Conservation (phyloP, 2,888 invertebrate species). For the Acanthosepion lycidas region DNA sequence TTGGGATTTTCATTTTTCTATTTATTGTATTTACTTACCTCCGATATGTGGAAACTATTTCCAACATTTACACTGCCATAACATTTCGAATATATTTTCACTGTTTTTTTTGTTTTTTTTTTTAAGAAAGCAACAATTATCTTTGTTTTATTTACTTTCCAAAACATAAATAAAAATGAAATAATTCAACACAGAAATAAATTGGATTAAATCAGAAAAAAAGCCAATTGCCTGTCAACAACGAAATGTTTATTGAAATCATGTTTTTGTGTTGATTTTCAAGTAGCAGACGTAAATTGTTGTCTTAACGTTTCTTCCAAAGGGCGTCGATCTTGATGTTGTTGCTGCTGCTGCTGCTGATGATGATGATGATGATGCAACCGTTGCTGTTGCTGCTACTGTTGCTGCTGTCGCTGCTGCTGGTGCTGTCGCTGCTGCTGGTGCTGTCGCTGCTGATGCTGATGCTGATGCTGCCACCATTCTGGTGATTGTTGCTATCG, state of each 20-base stretch:
- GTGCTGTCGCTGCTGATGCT: not conserved
- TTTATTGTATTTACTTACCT: not conserved
- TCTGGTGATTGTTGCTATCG: too few relatives aligned
- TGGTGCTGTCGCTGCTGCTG: not conserved
- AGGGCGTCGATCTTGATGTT: not conserved
- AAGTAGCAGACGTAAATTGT: not conserved
- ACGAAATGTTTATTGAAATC: not conserved
- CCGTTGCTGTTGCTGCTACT: not conserved
- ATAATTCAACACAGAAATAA: not conserved
- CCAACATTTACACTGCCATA: not conserved
- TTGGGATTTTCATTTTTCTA: not conserved
- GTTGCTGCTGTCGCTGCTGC: not conserved
- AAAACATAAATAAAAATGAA: too few relatives aligned
- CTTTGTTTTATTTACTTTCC: too few relatives aligned
- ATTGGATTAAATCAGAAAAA: not conserved
- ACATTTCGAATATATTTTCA: not conserved
- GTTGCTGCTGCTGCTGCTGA: not conserved
- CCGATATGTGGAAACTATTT: not conserved
- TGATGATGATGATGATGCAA: not conserved
- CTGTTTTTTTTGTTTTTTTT: too few relatives aligned
- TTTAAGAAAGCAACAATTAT: not conserved
- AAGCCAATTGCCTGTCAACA: not conserved
- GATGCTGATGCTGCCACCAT: too few relatives aligned
- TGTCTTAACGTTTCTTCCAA: not conserved
- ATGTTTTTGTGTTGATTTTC: not conserved